These are phyloP conservation scores for Arctocebus calabarensis DNA, from an alignment of 2,797 vertebrate genomes.

Conservation along the genomic window DNA sequence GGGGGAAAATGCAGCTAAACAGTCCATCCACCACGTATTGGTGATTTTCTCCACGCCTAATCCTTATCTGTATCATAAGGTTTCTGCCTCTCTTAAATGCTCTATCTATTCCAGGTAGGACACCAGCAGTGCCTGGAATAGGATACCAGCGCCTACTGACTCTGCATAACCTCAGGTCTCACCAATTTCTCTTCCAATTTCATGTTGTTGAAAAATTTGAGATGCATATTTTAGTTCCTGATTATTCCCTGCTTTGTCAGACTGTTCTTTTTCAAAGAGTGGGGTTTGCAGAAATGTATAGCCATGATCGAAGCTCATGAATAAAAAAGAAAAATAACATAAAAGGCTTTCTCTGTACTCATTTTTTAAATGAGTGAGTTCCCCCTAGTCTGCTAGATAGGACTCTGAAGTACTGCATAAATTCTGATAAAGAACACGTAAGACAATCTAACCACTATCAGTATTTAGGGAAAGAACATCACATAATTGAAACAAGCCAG, in stretches of 20 bases:
- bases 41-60: no score
- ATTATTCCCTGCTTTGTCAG: not conserved
- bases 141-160: not conserved
- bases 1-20: not conserved
- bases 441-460: not conserved
- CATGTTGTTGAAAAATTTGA: not conserved
- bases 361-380: constrained; percentile 2
- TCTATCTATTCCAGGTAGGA: not conserved
- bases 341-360: not conserved
- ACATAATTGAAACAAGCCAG: not conserved
- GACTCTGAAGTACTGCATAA: not conserved
- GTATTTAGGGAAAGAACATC: not conserved
- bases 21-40: not conserved
- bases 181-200: not conserved
- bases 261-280: not conserved
- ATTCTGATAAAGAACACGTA: not conserved
- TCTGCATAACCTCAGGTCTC: not conserved
- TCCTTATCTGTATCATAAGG: not conserved
- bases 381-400: not conserved
- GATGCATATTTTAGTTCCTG: not conserved
- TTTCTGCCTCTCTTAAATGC: not conserved
- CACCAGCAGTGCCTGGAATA: not conserved
- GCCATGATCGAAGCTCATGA: not conserved
- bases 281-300: not conserved
- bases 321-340: not conserved